Evolutionary conservation across 2,113 vertebrate species (phyloP), one percentile per base, ranked within the genome.

Genomic region (Lasiurus borealis): DNA sequence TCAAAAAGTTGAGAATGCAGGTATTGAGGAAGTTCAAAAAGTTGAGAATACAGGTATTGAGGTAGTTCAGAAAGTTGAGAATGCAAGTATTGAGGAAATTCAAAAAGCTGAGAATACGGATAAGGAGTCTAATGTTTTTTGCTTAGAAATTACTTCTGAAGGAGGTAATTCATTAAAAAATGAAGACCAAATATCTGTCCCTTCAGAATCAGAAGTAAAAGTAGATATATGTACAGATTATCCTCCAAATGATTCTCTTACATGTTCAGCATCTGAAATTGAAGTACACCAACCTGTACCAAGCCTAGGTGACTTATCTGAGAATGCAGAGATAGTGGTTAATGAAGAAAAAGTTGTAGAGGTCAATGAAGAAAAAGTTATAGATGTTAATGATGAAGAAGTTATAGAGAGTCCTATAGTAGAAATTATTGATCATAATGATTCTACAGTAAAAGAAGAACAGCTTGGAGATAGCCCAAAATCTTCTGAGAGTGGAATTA

Each of bases 361-460:
- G 1, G 48, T 36, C 93, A 57, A 93, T 95, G 68, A 92, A 92
- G 93, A 96, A 87, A 80, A 96, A 34, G 7, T 87, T 6, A 0
- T 27, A 88, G 52, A 66, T 84, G 16, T 46, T 64, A 46, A 93
- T 95, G 68, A 92, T 91, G 91, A 96, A 88, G 80, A 96, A n/a
- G 9, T 90, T 6, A 0, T 34, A 87, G 57, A 62, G 85, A 93
- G 14, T 95, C 57, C 88, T 46, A 19, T 40, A 88, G 84, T 96
- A 57, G 94, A 96, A 75, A 46, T 76, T n/a, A 16, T 48, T 93
- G 97, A 97, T 76, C 34, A 76, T 95, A 69, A 92, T 44, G 97
- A 97, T 89, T 52, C 90, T 92, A 27, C 76, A 93, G 78, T 71
- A 69, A 95, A 98, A 97, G 82, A 44, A 78, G 81, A 91, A 62